Percentiles rank a stretch among this genome's conserved stretches.
These are phyloP conservation scores for Podotricha telesiphe DNA, from an alignment of 2,888 invertebrate species.

Conservation along the genomic window DNA sequence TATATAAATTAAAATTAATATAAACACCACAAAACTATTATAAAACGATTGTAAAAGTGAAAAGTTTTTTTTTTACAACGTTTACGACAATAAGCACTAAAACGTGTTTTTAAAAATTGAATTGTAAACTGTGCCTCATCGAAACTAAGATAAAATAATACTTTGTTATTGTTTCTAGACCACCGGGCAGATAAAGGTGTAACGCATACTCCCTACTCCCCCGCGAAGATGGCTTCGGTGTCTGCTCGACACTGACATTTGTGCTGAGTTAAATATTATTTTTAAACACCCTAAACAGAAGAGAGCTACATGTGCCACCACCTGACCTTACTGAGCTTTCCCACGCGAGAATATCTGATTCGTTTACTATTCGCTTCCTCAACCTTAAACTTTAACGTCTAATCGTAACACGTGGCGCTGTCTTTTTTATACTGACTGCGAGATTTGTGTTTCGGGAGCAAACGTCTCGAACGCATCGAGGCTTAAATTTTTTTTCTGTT, in stretches of 20 bases:
- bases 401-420: constrained; percentile 36
- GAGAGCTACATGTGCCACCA: constrained; percentile 79
- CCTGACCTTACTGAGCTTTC: constrained; percentile 80
- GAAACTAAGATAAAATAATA: constrained; percentile 68
- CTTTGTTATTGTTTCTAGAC: constrained; percentile 77
- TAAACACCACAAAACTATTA: background rate
- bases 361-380: constrained; percentile 64
- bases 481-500: constrained; percentile 78
- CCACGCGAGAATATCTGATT: constrained; percentile 70
- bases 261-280: constrained; percentile 77
- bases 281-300: constrained; percentile 76
- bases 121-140: constrained; percentile 60
- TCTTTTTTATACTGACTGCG: constrained; percentile 40
- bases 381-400: constrained; percentile 55
- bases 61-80: background rate
- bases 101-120: constrained; percentile 44
- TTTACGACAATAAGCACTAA: constrained; percentile 26
- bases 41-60: background rate
- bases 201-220: constrained; percentile 70
- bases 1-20: background rate
- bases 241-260: constrained; percentile 63
- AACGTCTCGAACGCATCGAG: constrained; percentile 71
- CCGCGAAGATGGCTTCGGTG: constrained; percentile 67
- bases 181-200: constrained; percentile 63
- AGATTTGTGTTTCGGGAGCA: constrained; percentile 69